phyloP scores from a whole-genome alignment of 2,797 vertebrate genomes.

The Chromis chromis region DNA sequence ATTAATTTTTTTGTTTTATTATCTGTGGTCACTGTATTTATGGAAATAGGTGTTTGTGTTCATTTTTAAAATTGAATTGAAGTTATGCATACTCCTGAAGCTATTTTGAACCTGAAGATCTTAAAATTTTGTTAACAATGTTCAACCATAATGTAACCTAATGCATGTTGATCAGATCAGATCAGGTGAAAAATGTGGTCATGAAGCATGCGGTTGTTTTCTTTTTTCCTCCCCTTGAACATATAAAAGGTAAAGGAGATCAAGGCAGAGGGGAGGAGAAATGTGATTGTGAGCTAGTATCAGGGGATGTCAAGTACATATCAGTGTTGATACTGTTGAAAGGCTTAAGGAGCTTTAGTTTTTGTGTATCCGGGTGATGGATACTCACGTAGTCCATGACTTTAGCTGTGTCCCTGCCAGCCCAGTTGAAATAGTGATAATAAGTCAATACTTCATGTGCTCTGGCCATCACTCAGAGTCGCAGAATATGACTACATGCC shows the following conservation, averaged over 20 bases:
- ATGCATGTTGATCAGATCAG: constrained; percentile 6
- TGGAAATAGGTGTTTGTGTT: background rate
- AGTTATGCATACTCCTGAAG: background rate
- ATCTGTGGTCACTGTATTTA: background rate
- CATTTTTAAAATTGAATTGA: constrained; percentile 3
- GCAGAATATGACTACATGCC: constrained; percentile 26
- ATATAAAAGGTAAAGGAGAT: constrained; percentile 3
- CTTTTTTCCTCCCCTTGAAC: constrained; percentile 11
- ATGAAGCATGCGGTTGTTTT: background rate
- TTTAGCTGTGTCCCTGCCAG: constrained; percentile 43
- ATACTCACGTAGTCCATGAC: constrained; percentile 31
- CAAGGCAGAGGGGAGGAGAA: background rate
- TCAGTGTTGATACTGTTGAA: constrained; percentile 34
- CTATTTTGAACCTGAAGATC: background rate
- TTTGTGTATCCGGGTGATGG: constrained; percentile 50
- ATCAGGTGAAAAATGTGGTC: background rate
- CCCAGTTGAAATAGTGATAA: constrained; percentile 59
- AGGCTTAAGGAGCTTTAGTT: constrained; percentile 44
- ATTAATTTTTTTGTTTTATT: background rate
- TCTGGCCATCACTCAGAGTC: constrained; percentile 46
- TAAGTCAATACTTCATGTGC: constrained; percentile 49
- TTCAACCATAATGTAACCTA: constrained; percentile 4
- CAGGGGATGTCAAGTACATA: constrained; percentile 13
- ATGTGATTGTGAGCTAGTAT: constrained; percentile 27
- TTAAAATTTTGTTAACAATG: background rate